Evolutionary conservation across 1,140 invertebrate species (phyloP).

Genomic region (Meloidogyne chitwoodi): DNA sequence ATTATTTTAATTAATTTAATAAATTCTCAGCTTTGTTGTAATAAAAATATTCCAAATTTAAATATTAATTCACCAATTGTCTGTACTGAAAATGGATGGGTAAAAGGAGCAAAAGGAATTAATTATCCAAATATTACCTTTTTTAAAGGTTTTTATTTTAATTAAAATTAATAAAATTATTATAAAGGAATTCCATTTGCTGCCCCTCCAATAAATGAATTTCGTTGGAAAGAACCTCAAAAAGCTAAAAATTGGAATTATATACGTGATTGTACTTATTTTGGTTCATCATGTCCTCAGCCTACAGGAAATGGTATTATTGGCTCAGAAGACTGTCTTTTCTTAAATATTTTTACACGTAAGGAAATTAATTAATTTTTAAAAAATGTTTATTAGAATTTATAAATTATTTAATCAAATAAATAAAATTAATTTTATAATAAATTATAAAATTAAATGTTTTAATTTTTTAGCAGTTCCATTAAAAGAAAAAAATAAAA

Average conservation of each 20-base stretch:
- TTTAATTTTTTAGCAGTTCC: neutral
- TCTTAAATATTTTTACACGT: conserved; percentile 75
- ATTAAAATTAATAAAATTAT: neutral
- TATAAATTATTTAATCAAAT: no score
- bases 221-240: neutral
- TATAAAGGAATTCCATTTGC: neutral
- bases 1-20: no score
- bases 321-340: conserved; percentile 82
- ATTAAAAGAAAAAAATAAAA: conserved; percentile 61
- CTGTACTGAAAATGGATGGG: neutral
- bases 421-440: no score
- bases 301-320: neutral
- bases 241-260: neutral
- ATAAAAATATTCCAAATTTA: no score
- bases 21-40: no score
- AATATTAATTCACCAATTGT: neutral
- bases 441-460: no score
- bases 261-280: neutral
- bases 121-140: neutral
- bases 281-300: neutral
- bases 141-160: neutral
- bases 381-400: no score
- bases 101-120: neutral
- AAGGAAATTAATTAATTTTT: neutral
- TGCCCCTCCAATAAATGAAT: neutral